phyloP scores from a whole-genome alignment of 2,888 invertebrate genomes.

The Nephrotoma flavescens region DNA sequence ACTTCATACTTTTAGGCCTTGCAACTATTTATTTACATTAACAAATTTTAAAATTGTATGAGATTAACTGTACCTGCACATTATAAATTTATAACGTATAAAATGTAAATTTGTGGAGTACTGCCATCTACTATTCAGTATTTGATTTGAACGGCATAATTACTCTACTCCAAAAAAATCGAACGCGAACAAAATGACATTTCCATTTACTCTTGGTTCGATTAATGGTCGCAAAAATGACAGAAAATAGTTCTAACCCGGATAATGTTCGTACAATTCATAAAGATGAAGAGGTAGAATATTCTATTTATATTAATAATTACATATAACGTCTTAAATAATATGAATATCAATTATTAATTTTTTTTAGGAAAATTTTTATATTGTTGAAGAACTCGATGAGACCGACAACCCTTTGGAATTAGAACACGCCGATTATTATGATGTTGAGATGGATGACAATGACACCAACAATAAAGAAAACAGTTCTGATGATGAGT shows the following conservation, averaged over 20 bases:
- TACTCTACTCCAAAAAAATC: background rate
- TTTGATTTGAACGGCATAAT: background rate
- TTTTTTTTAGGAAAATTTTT: background rate
- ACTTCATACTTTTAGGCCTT: no score
- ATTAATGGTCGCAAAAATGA: background rate
- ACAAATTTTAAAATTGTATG: no score
- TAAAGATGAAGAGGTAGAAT: background rate
- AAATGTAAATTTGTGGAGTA: background rate
- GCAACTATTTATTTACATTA: no score
- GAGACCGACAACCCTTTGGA: background rate
- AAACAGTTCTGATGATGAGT: background rate
- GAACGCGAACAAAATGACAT: background rate
- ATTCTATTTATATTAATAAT: background rate
- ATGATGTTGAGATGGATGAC: background rate
- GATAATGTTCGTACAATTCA: background rate
- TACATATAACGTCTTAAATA: background rate
- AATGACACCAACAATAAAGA: background rate
- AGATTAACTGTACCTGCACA: no score
- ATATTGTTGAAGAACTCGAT: background rate
- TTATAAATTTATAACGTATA: no score
- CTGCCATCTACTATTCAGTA: background rate
- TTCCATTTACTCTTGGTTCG: background rate
- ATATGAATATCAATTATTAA: background rate
- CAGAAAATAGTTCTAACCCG: background rate
- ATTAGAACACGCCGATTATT: background rate